Percentiles rank a stretch among this genome's conserved stretches.
phyloP scores from a whole-genome alignment of 2,797 vertebrate species.

The Galago senegalensis region DNA sequence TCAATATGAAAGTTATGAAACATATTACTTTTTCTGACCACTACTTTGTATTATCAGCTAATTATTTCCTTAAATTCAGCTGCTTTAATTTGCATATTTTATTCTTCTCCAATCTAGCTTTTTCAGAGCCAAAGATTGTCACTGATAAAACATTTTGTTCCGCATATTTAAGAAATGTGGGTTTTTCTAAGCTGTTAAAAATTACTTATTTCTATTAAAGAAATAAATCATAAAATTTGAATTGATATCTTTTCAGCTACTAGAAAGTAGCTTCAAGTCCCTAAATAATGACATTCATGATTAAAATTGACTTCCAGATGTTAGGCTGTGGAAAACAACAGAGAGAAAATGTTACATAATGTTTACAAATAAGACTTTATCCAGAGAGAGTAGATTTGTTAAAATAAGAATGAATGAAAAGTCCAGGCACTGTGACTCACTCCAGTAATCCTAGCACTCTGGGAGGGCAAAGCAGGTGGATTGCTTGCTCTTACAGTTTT shows the following conservation, averaged over 20 bases:
- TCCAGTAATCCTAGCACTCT: too few relatives aligned
- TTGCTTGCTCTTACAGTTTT: too few relatives aligned
- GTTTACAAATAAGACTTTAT: background rate
- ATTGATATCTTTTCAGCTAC: background rate
- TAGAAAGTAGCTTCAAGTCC: background rate
- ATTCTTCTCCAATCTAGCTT: background rate
- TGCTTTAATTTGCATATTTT: constrained; percentile 6
- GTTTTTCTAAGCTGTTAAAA: background rate
- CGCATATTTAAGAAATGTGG: background rate
- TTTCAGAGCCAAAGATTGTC: background rate
- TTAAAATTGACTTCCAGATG: background rate
- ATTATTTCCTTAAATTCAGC: constrained; percentile 21
- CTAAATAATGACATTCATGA: background rate
- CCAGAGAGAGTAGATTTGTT: background rate
- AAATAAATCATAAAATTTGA: constrained; percentile 25
- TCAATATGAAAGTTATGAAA: background rate
- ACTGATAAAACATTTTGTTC: background rate
- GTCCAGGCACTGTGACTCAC: too few relatives aligned
- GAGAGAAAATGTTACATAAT: background rate
- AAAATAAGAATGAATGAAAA: background rate
- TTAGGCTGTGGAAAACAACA: background rate
- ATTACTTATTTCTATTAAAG: background rate
- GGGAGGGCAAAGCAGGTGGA: too few relatives aligned
- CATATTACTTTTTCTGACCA: background rate
- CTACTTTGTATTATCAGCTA: background rate